These are phyloP conservation scores for Gopherus flavomarginatus DNA, from an alignment of 2,113 vertebrate genomes.

Conservation along the genomic window DNA sequence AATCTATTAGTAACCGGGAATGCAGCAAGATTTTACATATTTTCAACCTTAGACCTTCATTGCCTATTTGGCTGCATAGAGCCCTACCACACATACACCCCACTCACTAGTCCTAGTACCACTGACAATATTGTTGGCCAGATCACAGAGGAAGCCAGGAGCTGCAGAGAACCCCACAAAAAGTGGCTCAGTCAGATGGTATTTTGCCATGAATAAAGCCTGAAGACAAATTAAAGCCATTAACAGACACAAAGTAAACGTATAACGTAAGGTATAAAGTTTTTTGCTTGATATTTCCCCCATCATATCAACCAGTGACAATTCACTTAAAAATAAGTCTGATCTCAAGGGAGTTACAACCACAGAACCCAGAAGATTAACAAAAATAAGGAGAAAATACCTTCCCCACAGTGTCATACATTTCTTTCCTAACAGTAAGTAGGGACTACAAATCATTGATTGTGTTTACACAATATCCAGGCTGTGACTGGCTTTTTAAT, in stretches of 20 bases:
- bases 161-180: neutral
- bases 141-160: neutral
- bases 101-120: neutral
- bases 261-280: neutral
- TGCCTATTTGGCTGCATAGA: neutral
- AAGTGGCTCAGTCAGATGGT: neutral
- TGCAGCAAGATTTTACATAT: neutral
- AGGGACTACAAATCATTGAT: neutral
- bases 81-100: neutral
- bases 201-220: neutral
- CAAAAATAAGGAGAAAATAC: no score
- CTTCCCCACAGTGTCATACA: no score
- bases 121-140: neutral
- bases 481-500: neutral
- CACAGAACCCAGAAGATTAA: no score
- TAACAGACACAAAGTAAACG: neutral
- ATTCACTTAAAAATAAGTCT: no score
- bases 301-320: neutral
- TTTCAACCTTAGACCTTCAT: neutral
- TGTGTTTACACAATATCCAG: conserved; percentile 10
- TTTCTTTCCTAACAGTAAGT: no score
- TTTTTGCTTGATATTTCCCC: neutral
- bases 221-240: neutral
- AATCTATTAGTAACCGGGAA: neutral
- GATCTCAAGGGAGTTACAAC: no score